phyloP scores from a whole-genome alignment of 37 sponge, comb jelly and placozoan genomes.

The Lycopodina hypogea region DNA sequence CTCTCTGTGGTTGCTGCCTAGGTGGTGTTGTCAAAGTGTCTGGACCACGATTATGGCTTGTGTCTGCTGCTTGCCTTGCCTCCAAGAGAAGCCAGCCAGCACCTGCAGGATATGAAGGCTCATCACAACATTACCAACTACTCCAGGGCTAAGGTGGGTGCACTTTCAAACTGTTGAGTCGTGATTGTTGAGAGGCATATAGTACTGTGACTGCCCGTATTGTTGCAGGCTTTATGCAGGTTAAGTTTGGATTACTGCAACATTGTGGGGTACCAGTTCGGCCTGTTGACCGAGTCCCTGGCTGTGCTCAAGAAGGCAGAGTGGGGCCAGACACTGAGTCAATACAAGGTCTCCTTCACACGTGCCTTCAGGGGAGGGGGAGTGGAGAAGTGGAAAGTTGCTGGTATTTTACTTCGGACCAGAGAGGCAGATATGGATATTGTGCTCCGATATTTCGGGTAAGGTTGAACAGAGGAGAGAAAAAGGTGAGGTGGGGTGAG shows the following conservation, averaged over 20 bases:
- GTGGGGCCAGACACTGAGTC: slow-evolving; percentile 63
- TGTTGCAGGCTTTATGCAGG: slow-evolving; percentile 46
- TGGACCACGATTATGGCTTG: slow-evolving; percentile 51
- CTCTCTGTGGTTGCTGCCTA: neutral
- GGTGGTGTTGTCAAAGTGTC: slow-evolving; percentile 34
- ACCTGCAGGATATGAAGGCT: slow-evolving; percentile 14
- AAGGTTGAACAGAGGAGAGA: neutral
- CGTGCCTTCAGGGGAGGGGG: slow-evolving; percentile 48
- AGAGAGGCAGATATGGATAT: slow-evolving; percentile 4
- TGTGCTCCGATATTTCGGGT: slow-evolving; percentile 40
- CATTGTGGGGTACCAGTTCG: neutral
- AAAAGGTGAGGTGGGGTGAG: neutral
- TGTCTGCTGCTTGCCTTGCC: slow-evolving; percentile 23
- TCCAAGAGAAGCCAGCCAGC: neutral
- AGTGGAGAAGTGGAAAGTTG: slow-evolving; percentile 49
- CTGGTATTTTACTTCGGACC: slow-evolving; percentile 25
- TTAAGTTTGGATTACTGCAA: slow-evolving; percentile 30
- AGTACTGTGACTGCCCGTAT: neutral
- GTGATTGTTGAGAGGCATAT: neutral
- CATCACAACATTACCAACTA: slow-evolving; percentile 37
- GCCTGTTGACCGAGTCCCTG: slow-evolving; percentile 13
- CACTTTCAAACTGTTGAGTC: neutral
- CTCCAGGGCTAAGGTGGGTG: slow-evolving; percentile 52
- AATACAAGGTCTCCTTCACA: slow-evolving; percentile 53
- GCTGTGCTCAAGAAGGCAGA: slow-evolving; percentile 37